Base-by-base conservation (phyloP, 2,113 vertebrate species). In the Eurystomus gularis region DNA sequence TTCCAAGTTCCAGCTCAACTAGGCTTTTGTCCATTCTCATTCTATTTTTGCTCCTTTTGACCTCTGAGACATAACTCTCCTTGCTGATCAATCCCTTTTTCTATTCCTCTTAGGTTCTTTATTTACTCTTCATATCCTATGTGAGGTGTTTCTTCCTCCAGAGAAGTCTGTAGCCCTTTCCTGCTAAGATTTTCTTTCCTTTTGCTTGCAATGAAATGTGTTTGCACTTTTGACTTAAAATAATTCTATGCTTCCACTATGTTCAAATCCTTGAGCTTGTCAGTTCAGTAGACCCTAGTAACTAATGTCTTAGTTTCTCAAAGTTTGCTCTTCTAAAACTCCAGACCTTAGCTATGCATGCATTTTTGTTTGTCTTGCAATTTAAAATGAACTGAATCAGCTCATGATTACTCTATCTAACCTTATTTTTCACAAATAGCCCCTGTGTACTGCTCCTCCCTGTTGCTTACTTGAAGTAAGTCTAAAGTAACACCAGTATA, bases 11-110 rank as follows among this genome's bases (percentile, higher is more conserved):
- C 31, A 77, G 17, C 17, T 93, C 49, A 73, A 6, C 66, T 31
- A 72, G 15, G n/a, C 11, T 92, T 94, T 86, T 92, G 54, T 77
- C 71, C 58, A 80, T 82, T 88, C 31, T 80, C 1, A 1, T 82
- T 95, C 94, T 77, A 73, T 80, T 86, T 96, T 94, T 0, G 0
- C 40, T 17, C 37, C 82, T 93, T 94, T 77, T 86, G 85, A 90
- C 85, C 79, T 77, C 68, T 77, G 82, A 94, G 86, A 52, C 46
- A 88, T 31, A 93, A 24, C 15, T 93, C 26, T 93, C 9, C 62
- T 90, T 61, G 40, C 49, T 93, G 92, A 95, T 95, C 94, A 90
- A 88, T 93, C 49, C 14, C 10, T 88, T 62, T 90, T 86, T 49
- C 58, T 40, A 35, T 65, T 83, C 58, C 44, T 94, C 90, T 95